Evolutionary conservation across 2,888 invertebrate species (phyloP).

Genomic region (Deroplatys truncata): DNA sequence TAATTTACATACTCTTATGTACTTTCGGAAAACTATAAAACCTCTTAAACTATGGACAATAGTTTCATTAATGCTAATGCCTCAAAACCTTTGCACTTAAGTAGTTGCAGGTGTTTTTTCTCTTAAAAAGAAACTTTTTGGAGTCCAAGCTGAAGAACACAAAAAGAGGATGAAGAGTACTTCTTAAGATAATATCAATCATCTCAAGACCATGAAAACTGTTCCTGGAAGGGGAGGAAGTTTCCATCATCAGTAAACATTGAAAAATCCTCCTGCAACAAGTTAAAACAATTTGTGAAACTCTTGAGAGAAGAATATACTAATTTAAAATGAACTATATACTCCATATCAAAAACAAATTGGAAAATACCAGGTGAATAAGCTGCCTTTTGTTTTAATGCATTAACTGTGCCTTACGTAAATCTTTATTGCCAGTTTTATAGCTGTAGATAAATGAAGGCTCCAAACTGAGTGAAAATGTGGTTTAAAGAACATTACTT

Average conservation of each 20-base stretch:
- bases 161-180: background rate
- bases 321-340: background rate
- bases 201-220: background rate
- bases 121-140: background rate
- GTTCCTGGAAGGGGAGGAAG: background rate
- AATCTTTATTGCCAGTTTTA: too few species aligned
- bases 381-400: too few species aligned
- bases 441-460: too few species aligned
- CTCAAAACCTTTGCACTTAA: background rate
- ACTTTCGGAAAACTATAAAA: background rate
- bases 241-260: slow-evolving; percentile 12
- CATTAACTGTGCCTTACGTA: too few species aligned
- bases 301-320: background rate
- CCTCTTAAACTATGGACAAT: background rate
- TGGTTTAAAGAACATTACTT: too few species aligned
- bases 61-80: background rate
- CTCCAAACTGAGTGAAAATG: too few species aligned
- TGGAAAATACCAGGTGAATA: background rate
- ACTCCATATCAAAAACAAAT: background rate
- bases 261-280: slow-evolving; percentile 26
- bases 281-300: background rate
- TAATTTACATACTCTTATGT: background rate
- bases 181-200: background rate
- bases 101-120: background rate
- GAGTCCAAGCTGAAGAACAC: background rate